These are phyloP conservation scores for Panthera tigris DNA, from an alignment of 2,113 vertebrate species.

Conservation along the genomic window DNA sequence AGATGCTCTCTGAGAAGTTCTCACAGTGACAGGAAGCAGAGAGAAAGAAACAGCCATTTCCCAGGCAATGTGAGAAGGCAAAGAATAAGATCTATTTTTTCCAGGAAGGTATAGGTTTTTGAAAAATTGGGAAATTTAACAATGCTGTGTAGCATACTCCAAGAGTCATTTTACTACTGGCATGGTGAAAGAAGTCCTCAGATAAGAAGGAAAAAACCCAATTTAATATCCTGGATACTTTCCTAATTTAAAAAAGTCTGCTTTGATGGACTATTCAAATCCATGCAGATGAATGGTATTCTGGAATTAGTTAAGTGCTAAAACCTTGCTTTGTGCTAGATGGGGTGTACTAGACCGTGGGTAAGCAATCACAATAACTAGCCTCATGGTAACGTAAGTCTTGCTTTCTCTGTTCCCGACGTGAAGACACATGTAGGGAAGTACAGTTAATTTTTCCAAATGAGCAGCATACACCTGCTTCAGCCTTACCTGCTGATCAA, in stretches of 20 bases:
- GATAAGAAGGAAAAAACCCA: neutral
- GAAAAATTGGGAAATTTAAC: neutral
- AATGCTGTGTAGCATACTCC: neutral
- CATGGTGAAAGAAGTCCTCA: neutral
- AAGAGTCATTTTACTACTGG: neutral
- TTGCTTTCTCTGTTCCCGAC: neutral
- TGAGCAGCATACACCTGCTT: neutral
- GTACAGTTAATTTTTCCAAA: neutral
- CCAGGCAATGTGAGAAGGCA: neutral
- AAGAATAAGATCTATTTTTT: neutral
- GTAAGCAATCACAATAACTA: neutral
- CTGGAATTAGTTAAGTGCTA: neutral
- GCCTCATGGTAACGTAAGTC: neutral
- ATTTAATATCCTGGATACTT: neutral
- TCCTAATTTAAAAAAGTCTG: neutral
- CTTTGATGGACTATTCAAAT: neutral
- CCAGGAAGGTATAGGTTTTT: neutral
- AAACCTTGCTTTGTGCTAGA: neutral
- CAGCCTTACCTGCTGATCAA: conserved; percentile 86
- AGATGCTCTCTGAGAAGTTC: neutral
- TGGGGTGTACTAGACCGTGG: neutral
- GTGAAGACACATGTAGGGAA: neutral
- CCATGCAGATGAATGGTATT: neutral
- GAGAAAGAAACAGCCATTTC: neutral
- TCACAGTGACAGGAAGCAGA: neutral